Conservation (phyloP, 2,113 vertebrate genomes). For the Brachyhypopomus gauderio region DNA sequence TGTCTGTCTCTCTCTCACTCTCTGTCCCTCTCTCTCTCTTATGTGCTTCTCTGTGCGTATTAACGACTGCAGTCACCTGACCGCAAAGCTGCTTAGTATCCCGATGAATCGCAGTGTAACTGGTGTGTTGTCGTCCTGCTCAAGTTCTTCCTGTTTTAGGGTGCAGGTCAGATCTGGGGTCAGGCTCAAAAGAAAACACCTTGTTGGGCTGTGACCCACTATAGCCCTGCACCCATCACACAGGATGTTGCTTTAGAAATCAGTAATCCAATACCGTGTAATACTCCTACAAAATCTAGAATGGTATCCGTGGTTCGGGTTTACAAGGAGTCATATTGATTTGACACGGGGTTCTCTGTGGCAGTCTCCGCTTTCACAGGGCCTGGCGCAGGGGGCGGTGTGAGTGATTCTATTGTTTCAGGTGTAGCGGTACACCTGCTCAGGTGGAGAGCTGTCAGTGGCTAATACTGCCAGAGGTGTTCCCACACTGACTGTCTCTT, state of each 20-base stretch:
- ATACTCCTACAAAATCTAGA: slow-evolving; percentile 29
- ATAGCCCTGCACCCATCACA: not conserved
- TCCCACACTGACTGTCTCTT: not conserved
- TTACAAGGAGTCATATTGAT: slow-evolving; percentile 29
- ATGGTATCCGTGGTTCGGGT: slow-evolving; percentile 16
- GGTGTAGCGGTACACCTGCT: not conserved
- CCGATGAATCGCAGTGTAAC: too few relatives aligned
- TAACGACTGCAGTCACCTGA: too few relatives aligned
- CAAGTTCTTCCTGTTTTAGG: too few relatives aligned
- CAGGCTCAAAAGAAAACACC: too few relatives aligned
- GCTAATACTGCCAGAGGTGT: not conserved
- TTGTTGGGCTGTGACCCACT: too few relatives aligned
- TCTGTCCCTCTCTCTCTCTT: not conserved
- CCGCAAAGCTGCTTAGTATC: too few relatives aligned
- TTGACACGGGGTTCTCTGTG: slow-evolving; percentile 21
- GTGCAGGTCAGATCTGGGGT: too few relatives aligned
- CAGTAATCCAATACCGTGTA: slow-evolving; percentile 18
- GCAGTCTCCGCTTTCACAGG: not conserved
- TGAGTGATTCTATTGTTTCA: not conserved
- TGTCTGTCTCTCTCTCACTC: not conserved
- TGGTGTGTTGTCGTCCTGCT: too few relatives aligned
- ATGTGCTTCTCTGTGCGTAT: too few relatives aligned
- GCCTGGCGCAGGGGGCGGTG: not conserved
- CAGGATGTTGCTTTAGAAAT: not conserved
- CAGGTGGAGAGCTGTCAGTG: not conserved